A percentile compares a stretch with the other conserved stretches of the same genome.
These are phyloP conservation scores for Aphyosemion australe DNA, from an alignment of 2,113 vertebrate genomes.

Conservation along the genomic window DNA sequence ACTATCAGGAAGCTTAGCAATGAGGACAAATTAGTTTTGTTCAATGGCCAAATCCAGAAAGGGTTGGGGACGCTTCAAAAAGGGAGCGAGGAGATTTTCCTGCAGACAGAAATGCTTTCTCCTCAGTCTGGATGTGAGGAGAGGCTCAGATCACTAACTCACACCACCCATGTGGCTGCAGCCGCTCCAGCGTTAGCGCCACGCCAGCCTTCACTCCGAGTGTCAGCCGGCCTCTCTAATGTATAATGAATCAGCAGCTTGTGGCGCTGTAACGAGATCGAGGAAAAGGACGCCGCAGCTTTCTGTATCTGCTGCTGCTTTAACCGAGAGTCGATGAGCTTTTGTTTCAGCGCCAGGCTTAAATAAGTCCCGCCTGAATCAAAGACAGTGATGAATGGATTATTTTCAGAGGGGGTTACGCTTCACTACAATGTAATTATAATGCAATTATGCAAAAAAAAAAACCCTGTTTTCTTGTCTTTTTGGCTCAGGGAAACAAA, in stretches of 20 bases:
- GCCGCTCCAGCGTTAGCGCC: conserved; percentile 44
- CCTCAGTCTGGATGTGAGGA: conserved; percentile 36
- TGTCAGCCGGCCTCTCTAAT: conserved; percentile 51
- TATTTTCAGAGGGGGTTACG: conserved; percentile 48
- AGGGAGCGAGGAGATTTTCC: conserved; percentile 52
- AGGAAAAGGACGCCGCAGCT: conserved; percentile 41
- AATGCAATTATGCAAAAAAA: conserved; percentile 46
- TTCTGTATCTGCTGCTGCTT: conserved; percentile 30
- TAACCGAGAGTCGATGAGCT: conserved; percentile 31
- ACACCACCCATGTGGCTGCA: conserved; percentile 47
- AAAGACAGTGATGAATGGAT: conserved; percentile 55
- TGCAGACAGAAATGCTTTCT: conserved; percentile 38
- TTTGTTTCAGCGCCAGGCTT: conserved; percentile 41
- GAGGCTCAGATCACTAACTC: conserved; percentile 46
- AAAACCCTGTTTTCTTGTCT: conserved; percentile 26
- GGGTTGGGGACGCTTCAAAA: conserved; percentile 42
- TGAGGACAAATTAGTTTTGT: conserved; percentile 77
- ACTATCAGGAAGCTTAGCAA: conserved; percentile 77
- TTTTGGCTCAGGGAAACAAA: conserved; percentile 19
- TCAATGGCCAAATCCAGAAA: conserved; percentile 68
- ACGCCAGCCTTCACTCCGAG: conserved; percentile 39
- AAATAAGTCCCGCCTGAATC: conserved; percentile 43
- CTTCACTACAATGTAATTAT: conserved; percentile 52
- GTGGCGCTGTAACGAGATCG: conserved; percentile 57
- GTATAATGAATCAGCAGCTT: conserved; percentile 68